Evolutionary conservation across 30 jellyfish, hydroid and myxozoan species (phyloP), one percentile per base, ranked within the genome.

Genomic region (Catostylus mosaicus): DNA sequence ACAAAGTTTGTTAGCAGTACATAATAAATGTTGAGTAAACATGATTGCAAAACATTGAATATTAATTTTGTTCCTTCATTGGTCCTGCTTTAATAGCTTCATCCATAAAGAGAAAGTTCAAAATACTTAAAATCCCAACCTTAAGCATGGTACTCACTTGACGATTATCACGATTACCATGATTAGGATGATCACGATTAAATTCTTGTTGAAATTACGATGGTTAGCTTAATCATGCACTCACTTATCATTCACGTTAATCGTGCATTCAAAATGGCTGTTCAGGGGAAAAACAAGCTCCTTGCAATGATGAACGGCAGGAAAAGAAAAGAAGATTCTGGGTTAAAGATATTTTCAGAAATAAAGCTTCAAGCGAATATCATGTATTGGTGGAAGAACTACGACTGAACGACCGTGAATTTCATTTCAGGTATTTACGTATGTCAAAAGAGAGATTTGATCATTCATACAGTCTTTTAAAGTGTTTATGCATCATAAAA

Each of bases 401-500:
- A 29, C 19, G 66, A 30, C 18, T 57, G 69, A 62, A 38, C 5
- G 80, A 77, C 34, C 32, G 71, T 12, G 89, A 77, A 37, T 77
- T 24, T 61, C 79, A 77, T 30, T 79, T 27, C 70, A 79, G 82
- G 59, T 83, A 83, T 37, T 29, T 80, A 38, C 57, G 93, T 51
- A 83, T 83, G 80, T 83, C 93, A 24, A 60, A 45, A 26, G 80
- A 54, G 40, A 12, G 81, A 5, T 83, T 67, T 83, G 93, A 56
- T 54, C 80, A 67, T 54, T 61, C 70, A 27, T 66, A 40, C 54
- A 33, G 85, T 38, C 82, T 79, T 16, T n/a, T 64, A 18, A n/a
- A n/a, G 54, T 0, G 54, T 16, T 43, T 43, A 43, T 43, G 54
- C 54, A 43, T 56, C 70, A 56, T 7, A 27, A 0, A n/a, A 22